A percentile compares a stretch with the other conserved stretches of the same genome.
phyloP scores from a whole-genome alignment of 2,888 invertebrate species.

The Hirtodrosophila cameraria region DNA sequence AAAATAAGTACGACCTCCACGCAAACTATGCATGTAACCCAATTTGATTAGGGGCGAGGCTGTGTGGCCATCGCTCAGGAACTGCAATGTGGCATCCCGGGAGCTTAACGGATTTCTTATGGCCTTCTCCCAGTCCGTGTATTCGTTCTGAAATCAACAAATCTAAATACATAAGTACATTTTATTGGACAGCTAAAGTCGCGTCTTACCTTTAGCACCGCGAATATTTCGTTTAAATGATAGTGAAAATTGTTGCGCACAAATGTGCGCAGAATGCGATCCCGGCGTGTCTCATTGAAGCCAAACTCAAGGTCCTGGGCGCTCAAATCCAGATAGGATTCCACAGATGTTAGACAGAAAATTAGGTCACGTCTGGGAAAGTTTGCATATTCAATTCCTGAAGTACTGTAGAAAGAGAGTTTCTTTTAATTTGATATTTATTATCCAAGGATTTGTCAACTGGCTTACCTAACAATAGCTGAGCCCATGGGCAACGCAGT shows the following conservation, averaged over 20 bases:
- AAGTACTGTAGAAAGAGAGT: slow-evolving; percentile 83
- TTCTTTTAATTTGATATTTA: neutral
- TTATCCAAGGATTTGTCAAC: neutral
- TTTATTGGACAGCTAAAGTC: neutral
- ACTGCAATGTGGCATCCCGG: slow-evolving; percentile 92
- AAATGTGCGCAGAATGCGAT: slow-evolving; percentile 94
- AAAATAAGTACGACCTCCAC: slow-evolving; percentile 93
- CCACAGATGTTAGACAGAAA: slow-evolving; percentile 92
- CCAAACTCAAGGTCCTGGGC: slow-evolving; percentile 95
- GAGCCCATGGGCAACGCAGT: slow-evolving; percentile 83
- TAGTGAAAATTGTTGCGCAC: slow-evolving; percentile 97
- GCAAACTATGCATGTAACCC: slow-evolving; percentile 91
- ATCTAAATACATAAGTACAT: neutral
- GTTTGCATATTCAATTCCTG: slow-evolving; percentile 92
- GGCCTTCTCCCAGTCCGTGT: slow-evolving; percentile 97
- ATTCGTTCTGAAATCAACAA: slow-evolving; percentile 90
- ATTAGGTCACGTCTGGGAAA: slow-evolving; percentile 93
- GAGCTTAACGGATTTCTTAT: slow-evolving; percentile 94
- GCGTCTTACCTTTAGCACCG: slow-evolving; percentile 88
- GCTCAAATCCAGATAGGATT: slow-evolving; percentile 92
- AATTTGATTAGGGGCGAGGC: slow-evolving; percentile 93
- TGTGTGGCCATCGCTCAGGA: slow-evolving; percentile 96
- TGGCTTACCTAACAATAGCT: slow-evolving; percentile 85
- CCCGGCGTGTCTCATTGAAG: slow-evolving; percentile 93
- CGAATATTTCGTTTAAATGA: slow-evolving; percentile 97